A percentile compares a stretch with the other conserved stretches of the same genome.
Evolutionary conservation across 2,888 invertebrate species (phyloP).

Genomic region (Scrobipalpa atriplicella): DNA sequence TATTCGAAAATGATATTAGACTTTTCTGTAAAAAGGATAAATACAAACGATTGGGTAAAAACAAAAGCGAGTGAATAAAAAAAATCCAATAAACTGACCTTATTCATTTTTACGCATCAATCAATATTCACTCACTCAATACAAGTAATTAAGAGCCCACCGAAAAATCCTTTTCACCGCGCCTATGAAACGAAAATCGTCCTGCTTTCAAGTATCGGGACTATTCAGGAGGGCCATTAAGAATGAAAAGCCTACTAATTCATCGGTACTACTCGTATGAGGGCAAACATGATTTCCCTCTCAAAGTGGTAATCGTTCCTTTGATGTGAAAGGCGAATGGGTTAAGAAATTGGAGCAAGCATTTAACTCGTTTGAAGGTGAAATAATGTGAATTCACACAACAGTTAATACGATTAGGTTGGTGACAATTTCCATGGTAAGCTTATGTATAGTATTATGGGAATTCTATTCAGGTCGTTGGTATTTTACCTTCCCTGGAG

Average conservation of each 20-base stretch:
- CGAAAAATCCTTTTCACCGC: constrained; percentile 2
- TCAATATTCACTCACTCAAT: constrained; percentile 14
- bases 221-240: constrained; percentile 19
- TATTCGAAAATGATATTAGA: no score
- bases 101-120: neutral
- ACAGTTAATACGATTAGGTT: neutral
- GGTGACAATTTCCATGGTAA: neutral
- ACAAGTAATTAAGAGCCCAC: constrained; percentile 16
- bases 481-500: no score
- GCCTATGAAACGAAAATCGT: constrained; percentile 5
- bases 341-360: constrained; percentile 8
- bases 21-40: no score
- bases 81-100: neutral
- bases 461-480: no score
- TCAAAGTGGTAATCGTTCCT: constrained; percentile 12
- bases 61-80: neutral
- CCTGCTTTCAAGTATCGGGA: constrained; percentile 18
- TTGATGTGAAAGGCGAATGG: constrained; percentile 12
- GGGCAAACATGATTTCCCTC: constrained; percentile 30
- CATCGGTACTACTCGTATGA: constrained; percentile 12
- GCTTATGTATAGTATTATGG: no score
- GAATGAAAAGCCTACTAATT: constrained; percentile 22
- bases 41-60: neutral
- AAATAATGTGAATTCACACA: neutral
- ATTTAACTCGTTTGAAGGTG: constrained; percentile 9